Conservation (phyloP, 2,888 invertebrate species). For the Allolobophora icterica region DNA sequence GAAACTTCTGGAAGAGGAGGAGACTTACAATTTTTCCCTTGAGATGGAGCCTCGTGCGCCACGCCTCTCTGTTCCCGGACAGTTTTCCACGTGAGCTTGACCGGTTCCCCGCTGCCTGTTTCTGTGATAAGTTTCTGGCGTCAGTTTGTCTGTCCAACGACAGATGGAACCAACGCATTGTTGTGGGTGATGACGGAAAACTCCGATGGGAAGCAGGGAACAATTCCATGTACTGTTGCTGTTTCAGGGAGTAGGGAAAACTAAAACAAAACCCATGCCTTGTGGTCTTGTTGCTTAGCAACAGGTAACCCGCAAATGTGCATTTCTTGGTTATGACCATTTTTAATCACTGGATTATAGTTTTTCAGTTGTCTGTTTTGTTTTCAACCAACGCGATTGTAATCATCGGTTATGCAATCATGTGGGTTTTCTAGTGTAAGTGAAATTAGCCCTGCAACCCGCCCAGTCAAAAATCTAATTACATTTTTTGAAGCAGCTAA, state of each 20-base stretch:
- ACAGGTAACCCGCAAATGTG: background rate
- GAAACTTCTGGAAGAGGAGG: slow-evolving; percentile 77
- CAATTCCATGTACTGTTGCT: slow-evolving; percentile 8
- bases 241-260: background rate
- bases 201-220: background rate
- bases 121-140: background rate
- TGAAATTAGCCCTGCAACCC: background rate
- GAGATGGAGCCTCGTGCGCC: slow-evolving; percentile 80
- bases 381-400: background rate
- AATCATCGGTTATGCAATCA: background rate
- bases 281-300: slow-evolving; percentile 11
- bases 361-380: background rate
- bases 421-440: background rate
- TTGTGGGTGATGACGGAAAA: background rate
- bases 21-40: slow-evolving; percentile 80
- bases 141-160: background rate
- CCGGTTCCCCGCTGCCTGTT: background rate
- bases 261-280: background rate
- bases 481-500: background rate
- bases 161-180: background rate
- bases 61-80: slow-evolving; percentile 44
- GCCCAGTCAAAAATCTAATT: background rate
- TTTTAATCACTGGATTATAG: background rate
- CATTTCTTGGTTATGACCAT: background rate
- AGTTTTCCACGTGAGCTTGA: slow-evolving; percentile 18